These are phyloP conservation scores for Caenorhabditis remanei DNA, from an alignment of 1,140 invertebrate species.

Conservation along the genomic window DNA sequence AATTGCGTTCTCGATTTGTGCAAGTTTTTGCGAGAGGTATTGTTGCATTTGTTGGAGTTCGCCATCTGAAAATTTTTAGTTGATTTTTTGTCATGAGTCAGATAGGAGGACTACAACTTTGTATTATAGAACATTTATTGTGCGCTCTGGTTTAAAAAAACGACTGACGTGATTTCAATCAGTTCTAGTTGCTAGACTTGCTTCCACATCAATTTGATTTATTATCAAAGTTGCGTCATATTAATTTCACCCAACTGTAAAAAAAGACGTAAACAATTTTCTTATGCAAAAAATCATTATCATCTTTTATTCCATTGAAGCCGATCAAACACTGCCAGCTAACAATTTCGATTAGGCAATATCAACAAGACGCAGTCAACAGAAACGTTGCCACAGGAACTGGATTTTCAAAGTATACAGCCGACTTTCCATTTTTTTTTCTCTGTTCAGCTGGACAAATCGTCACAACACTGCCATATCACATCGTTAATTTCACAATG, in stretches of 20 bases:
- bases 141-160: no score
- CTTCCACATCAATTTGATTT: background rate
- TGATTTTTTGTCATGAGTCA: no score
- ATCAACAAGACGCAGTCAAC: conserved; percentile 47
- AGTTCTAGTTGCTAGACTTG: no score
- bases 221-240: conserved; percentile 2
- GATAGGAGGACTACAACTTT: no score
- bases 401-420: conserved; percentile 55
- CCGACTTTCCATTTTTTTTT: conserved; percentile 43
- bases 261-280: conserved; percentile 20
- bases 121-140: background rate
- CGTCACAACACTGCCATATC: conserved; percentile 12
- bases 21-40: conserved; percentile 54
- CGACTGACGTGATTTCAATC: no score
- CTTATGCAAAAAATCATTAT: conserved; percentile 49
- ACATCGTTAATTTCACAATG: background rate
- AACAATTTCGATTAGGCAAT: conserved; percentile 50
- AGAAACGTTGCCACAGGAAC: conserved; percentile 44
- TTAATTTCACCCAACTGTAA: background rate
- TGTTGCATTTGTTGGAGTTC: conserved; percentile 52
- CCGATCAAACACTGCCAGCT: conserved; percentile 37
- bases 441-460: conserved; percentile 20
- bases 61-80: conserved; percentile 9
- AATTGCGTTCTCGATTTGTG: conserved; percentile 44
- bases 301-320: conserved; percentile 5